Conservation (phyloP, 2,888 invertebrate genomes). For the Parascotia fuliginaria region DNA sequence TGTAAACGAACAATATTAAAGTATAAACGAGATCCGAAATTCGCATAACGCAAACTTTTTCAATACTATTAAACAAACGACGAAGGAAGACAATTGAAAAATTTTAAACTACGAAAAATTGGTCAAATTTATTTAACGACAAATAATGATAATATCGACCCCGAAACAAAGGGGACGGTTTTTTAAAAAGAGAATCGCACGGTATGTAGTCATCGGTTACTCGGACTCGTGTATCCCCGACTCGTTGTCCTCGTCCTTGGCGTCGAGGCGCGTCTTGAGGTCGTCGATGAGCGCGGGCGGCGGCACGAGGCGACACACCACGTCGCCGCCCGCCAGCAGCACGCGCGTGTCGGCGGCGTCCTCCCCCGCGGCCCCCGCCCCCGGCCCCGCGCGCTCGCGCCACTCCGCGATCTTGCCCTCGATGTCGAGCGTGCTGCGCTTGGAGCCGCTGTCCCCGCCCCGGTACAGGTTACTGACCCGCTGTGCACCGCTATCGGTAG, state of each 20-base stretch:
- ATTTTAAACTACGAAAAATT: conserved; percentile 52
- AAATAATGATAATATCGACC: conserved; percentile 13
- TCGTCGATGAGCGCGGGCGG: conserved; percentile 73
- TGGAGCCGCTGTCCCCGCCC: conserved; percentile 67
- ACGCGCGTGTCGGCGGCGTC: conserved; percentile 37
- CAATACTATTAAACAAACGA: conserved; percentile 17
- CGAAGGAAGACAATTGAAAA: conserved; percentile 55
- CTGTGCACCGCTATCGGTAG: neutral
- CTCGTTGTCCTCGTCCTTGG: conserved; percentile 79
- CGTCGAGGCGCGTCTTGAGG: conserved; percentile 75
- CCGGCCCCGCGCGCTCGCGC: conserved; percentile 61
- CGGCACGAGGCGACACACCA: conserved; percentile 71
- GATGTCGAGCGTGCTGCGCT: conserved; percentile 83
- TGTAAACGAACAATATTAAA: neutral
- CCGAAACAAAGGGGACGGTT: conserved; percentile 1
- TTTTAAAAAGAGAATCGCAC: neutral
- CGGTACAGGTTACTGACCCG: conserved; percentile 14
- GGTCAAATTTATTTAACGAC: conserved; percentile 40
- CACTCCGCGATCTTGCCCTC: conserved; percentile 82
- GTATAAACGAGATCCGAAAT: conserved; percentile 5
- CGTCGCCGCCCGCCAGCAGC: conserved; percentile 67
- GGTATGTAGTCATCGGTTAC: conserved; percentile 43
- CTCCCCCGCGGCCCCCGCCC: conserved; percentile 29
- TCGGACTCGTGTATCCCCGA: conserved; percentile 81
- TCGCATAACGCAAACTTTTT: conserved; percentile 8